A percentile compares a stretch with the other conserved stretches of the same genome.
These are phyloP conservation scores for Elmis aenea DNA, from an alignment of 2,888 invertebrate species.

Conservation along the genomic window DNA sequence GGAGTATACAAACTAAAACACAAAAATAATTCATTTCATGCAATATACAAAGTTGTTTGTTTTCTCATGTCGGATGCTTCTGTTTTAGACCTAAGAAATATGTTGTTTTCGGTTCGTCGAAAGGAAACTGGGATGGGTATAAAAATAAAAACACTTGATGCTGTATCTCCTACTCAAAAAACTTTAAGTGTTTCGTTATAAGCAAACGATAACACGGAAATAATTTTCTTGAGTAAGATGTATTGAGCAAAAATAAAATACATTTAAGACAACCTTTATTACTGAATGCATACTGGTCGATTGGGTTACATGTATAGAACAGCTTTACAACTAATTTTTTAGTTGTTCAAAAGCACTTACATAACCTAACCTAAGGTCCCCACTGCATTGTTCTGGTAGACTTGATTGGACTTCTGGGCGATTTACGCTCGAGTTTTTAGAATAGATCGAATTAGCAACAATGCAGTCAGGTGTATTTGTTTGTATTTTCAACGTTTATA, in stretches of 20 bases:
- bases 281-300: constrained; percentile 55
- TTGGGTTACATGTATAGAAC: constrained; percentile 51
- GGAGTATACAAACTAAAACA: too few relatives aligned
- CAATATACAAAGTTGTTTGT: too few relatives aligned
- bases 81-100: too few relatives aligned
- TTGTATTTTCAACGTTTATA: constrained; percentile 24
- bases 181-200: too few relatives aligned
- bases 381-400: constrained; percentile 36
- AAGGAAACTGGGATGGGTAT: too few relatives aligned
- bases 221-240: too few relatives aligned
- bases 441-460: constrained; percentile 35
- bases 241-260: constrained; percentile 30
- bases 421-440: constrained; percentile 32
- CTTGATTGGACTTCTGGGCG: constrained; percentile 20
- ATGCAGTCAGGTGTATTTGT: constrained; percentile 35
- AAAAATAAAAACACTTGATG: too few relatives aligned
- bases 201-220: too few relatives aligned
- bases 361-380: constrained; percentile 43
- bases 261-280: constrained; percentile 55
- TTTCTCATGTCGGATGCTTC: too few relatives aligned
- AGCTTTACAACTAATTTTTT: constrained; percentile 43
- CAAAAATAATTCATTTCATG: too few relatives aligned
- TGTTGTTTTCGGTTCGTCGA: too few relatives aligned
- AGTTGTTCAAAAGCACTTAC: constrained; percentile 50
- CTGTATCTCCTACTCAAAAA: too few relatives aligned